phyloP scores from a whole-genome alignment of 1,140 invertebrate species.

The Ruditapes philippinarum region DNA sequence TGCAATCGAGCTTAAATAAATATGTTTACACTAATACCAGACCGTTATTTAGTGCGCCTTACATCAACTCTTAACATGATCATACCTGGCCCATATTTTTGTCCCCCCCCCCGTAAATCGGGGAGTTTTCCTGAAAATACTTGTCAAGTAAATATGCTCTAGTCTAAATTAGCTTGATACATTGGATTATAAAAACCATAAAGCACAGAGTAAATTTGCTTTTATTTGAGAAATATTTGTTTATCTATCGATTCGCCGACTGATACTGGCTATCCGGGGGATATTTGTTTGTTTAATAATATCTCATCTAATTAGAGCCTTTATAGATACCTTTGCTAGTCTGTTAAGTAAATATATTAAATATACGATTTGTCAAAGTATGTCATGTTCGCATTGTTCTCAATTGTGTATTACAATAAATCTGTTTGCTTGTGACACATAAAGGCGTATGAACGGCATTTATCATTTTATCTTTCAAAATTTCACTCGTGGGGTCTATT shows the following conservation, averaged over 20 bases:
- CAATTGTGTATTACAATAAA: not conserved
- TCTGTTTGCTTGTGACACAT: no score
- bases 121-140: conserved; percentile 32
- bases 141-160: conserved; percentile 5
- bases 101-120: not conserved
- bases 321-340: not conserved
- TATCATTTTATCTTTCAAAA: no score
- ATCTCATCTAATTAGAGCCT: not conserved
- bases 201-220: conserved; percentile 29
- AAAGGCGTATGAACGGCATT: no score
- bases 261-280: not conserved
- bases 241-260: not conserved
- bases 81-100: no score
- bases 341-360: conserved; percentile 10
- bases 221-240: conserved; percentile 17
- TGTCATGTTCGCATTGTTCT: not conserved
- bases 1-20: no score
- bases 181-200: conserved; percentile 36
- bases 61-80: no score
- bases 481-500: no score
- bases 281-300: conserved; percentile 30
- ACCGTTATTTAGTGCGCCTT: no score
- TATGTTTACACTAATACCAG: no score
- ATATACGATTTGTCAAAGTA: not conserved
- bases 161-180: conserved; percentile 20